phyloP scores from a whole-genome alignment of 2,113 vertebrate species.

The Dascyllus trimaculatus region DNA sequence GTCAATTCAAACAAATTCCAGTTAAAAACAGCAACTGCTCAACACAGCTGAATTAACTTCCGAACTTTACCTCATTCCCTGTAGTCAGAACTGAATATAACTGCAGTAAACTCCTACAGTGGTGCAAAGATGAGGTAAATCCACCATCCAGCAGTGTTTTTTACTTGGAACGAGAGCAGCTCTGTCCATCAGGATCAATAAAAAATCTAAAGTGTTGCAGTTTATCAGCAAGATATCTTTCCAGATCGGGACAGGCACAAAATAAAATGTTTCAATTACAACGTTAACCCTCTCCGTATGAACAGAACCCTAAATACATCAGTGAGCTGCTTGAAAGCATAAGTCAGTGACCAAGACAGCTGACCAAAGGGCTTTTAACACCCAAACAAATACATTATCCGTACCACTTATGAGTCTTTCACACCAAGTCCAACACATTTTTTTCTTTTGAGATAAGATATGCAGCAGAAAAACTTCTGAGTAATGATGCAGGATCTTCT shows the following conservation, averaged over 20 bases:
- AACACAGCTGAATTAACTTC: too few relatives aligned
- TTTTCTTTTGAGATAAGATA: neutral
- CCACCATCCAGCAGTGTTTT: constrained; percentile 15
- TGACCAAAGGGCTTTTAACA: constrained; percentile 56
- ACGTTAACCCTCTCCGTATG: constrained; percentile 25
- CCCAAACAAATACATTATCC: constrained; percentile 19
- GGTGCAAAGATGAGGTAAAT: constrained; percentile 11
- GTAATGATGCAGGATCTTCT: neutral
- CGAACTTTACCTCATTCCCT: too few relatives aligned
- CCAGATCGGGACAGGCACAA: constrained; percentile 43
- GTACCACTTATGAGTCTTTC: constrained; percentile 13
- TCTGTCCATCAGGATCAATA: constrained; percentile 9
- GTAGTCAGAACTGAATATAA: too few relatives aligned
- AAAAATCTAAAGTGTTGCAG: constrained; percentile 15
- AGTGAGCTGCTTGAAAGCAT: constrained; percentile 18
- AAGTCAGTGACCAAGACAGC: constrained; percentile 28
- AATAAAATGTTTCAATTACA: constrained; percentile 68
- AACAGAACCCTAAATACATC: constrained; percentile 42
- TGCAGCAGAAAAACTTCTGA: constrained; percentile 16
- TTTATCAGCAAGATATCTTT: constrained; percentile 42
- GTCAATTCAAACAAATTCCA: neutral
- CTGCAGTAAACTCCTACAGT: neutral
- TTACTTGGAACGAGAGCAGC: neutral
- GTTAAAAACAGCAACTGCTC: too few relatives aligned
- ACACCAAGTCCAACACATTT: constrained; percentile 5